These are phyloP conservation scores for Mus spretus DNA, from an alignment of 2,797 vertebrate genomes.

Conservation along the genomic window DNA sequence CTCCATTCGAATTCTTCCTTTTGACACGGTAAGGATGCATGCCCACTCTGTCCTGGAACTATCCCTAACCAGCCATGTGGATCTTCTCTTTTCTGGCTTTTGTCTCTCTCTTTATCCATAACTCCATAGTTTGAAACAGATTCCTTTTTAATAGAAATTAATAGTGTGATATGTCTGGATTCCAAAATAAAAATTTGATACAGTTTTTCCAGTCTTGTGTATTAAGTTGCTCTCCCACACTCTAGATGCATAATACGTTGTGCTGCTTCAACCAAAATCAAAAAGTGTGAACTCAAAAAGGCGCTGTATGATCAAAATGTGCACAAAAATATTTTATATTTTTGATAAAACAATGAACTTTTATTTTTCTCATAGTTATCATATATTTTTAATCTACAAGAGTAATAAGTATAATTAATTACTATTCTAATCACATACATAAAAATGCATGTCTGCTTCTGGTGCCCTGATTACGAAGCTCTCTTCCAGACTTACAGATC, in stretches of 20 bases:
- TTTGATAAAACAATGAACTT: not conserved
- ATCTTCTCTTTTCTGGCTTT: not conserved
- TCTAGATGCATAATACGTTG: not conserved
- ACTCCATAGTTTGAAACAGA: not conserved
- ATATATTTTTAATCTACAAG: not conserved
- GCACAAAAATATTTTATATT: not conserved
- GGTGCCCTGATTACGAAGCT: not conserved
- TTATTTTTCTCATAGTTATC: conserved; percentile 9
- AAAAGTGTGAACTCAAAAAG: conserved; percentile 5
- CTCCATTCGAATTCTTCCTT: not conserved
- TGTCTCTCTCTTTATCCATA: not conserved
- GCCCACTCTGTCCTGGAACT: not conserved
- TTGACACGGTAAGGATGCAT: too few species aligned
- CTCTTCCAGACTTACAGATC: conserved; percentile 19
- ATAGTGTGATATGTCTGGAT: not conserved
- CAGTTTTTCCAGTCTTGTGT: not conserved
- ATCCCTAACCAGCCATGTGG: not conserved
- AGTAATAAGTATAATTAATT: conserved; percentile 7
- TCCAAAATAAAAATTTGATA: conserved; percentile 34
- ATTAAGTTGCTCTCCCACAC: conserved; percentile 1
- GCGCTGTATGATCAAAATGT: not conserved
- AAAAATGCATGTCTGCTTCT: not conserved
- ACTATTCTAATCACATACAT: not conserved
- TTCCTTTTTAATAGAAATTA: conserved; percentile 41
- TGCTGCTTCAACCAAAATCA: not conserved